Percentiles rank a stretch among this genome's conserved stretches.
These are phyloP conservation scores for Labrus mixtus DNA, from an alignment of 2,113 vertebrate species.

Conservation along the genomic window DNA sequence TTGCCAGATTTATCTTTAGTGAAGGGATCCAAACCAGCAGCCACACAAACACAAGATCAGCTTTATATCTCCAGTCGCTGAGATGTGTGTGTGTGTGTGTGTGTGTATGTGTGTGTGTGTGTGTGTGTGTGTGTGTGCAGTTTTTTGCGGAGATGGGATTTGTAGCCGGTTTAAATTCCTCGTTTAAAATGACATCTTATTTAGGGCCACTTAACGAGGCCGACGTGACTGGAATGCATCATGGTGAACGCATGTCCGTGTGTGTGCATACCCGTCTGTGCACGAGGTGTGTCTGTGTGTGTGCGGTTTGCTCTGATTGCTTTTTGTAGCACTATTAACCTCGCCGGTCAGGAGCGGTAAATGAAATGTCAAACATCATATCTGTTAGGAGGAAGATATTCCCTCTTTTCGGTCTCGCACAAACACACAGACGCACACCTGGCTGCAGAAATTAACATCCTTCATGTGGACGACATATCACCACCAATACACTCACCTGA, in stretches of 20 bases:
- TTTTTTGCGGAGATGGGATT: conserved; percentile 23
- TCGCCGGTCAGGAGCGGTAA: conserved; percentile 78
- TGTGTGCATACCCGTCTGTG: background rate
- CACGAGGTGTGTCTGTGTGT: conserved; percentile 2
- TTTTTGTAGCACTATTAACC: conserved; percentile 82
- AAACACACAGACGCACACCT: conserved; percentile 32
- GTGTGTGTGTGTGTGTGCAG: background rate
- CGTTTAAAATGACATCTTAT: conserved; percentile 71
- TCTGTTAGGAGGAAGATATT: conserved; percentile 71
- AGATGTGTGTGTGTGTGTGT: conserved; percentile 2
- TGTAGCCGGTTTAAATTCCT: conserved; percentile 50
- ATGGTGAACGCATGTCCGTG: background rate
- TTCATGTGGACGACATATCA: conserved; percentile 44
- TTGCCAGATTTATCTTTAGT: conserved; percentile 31
- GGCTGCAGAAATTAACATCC: conserved; percentile 59
- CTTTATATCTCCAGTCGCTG: background rate
- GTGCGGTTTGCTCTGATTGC: conserved; percentile 61
- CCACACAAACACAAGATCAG: conserved; percentile 21
- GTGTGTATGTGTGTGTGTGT: conserved; percentile 30
- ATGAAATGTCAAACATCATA: conserved; percentile 83
- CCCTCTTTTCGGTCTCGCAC: conserved; percentile 25
- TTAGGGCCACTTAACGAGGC: conserved; percentile 61
- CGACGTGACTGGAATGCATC: conserved; percentile 69
- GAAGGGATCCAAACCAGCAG: conserved; percentile 14
- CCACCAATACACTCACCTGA: conserved; percentile 33